Evolutionary conservation across 2,888 invertebrate genomes (phyloP), one percentile per base, ranked within the genome.

Genomic region (Lepidonotus clava): DNA sequence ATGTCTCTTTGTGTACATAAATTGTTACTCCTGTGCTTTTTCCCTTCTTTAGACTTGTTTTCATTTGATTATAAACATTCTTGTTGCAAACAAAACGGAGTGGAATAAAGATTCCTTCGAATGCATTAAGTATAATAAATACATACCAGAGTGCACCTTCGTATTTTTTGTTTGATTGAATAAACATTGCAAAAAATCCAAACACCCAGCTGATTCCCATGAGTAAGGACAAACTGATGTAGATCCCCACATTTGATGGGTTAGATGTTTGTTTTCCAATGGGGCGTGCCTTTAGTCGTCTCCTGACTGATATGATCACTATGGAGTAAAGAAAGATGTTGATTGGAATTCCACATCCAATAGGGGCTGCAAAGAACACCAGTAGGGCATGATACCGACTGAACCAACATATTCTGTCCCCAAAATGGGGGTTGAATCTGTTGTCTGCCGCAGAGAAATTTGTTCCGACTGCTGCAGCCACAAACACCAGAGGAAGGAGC

Each of bases 161-260:
- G 28, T 14, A 66, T 24, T 6, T 6, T 14, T 6, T 6, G 6
- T 66, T 6, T 14, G n/a, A n/a, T 24, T 24, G 24, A 14, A 66
- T 66, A n/a, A 66, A 66, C 6, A n/a, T n/a, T 66, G 66, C 66
- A n/a, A n/a, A 6, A 66, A 66, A 66, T 6, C 66, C 66, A 66
- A 66, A 66, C 66, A 66, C 66, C 66, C 66, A 66, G 66, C 24
- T 14, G 24, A 66, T 24, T 6, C 66, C 66, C 66, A 66, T 66
- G 6, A 66, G 11, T 14, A 28, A 8, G 66, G n/a, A 66, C 14
- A 66, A n/a, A 8, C 66, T 8, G n/a, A 66, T 8, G 28, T 66
- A 66, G 28, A 66, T 66, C 14, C 66, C 14, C n/a, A 66, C 24
- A 6, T 28, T 66, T 6, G 66, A 28, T 14, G 66, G 28, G n/a